A percentile compares a stretch with the other conserved stretches of the same genome.
These are phyloP conservation scores for Archocentrus centrarchus DNA, from an alignment of 2,113 vertebrate genomes.

Conservation along the genomic window DNA sequence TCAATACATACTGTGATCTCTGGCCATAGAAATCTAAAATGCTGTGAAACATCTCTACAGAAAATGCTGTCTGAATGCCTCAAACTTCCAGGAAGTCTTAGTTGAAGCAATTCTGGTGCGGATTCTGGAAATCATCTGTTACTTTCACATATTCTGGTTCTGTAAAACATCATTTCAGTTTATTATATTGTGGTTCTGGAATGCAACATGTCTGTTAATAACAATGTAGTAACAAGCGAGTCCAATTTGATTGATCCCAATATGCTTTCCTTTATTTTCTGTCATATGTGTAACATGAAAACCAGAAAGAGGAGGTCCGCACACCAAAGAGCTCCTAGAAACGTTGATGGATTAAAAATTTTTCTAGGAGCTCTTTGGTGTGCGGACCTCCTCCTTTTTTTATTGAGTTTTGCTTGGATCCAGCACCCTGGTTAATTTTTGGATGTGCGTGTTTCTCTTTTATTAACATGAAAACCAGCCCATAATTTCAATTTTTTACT, in stretches of 20 bases:
- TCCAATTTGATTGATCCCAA: not conserved
- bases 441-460: too few relatives aligned
- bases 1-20: not conserved
- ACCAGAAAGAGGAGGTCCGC: too few relatives aligned
- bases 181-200: not conserved
- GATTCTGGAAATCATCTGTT: not conserved
- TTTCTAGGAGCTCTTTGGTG: too few relatives aligned
- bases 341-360: too few relatives aligned
- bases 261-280: not conserved
- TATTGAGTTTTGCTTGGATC: too few relatives aligned
- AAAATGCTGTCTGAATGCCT: accelerated
- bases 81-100: not conserved
- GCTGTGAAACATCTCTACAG: not conserved
- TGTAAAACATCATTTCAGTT: not conserved
- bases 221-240: accelerated
- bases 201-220: not conserved
- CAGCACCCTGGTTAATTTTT: too few relatives aligned
- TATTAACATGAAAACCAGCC: too few relatives aligned
- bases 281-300: too few relatives aligned
- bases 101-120: not conserved
- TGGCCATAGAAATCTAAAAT: slow-evolving; percentile 4
- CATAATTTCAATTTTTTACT: not conserved
- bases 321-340: too few relatives aligned
- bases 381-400: too few relatives aligned
- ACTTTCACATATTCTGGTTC: not conserved